Evolutionary conservation across 2,113 vertebrate species (phyloP), one percentile per base, ranked within the genome.

Genomic region (Trichechus manatus): DNA sequence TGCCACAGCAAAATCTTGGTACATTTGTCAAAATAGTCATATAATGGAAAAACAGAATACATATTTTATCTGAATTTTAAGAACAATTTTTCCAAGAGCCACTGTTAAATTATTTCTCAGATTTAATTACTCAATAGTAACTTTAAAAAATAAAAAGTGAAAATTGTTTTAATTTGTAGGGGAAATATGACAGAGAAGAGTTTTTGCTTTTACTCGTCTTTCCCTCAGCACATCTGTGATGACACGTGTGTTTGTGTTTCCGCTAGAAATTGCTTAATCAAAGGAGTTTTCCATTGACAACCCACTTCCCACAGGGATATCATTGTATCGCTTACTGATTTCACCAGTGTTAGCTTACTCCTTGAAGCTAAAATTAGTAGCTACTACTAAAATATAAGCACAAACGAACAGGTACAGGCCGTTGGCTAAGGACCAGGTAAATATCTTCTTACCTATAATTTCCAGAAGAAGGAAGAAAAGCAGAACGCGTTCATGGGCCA

Each of bases 401-500:
- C 68, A 29, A 0, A 23, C 2, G 22, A 44, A 59, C 22, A 56
- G 29, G 75, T 6, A n/a, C 25, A 88, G 47, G 33, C 14, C 61
- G 39, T 88, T 86, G 96, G 6, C 15, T 64, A 50, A 78, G 0
- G 33, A 50, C 68, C 13, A 47, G 1, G 53, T 87, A 61, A 93
- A 84, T 59, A 66, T 80, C 13, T 94, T 82, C 1, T 4, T 83
- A 31, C 1, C 23, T 31, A 33, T 44, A 64, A 5, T 64, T 86
- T 42, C 87, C 36, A 56, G 14, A 33, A 96, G 47, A 96, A 85
- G 61, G 27, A 87, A 82, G 74, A 53, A 86, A 91, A 74, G 25
- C 39, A 66, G 29, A 29, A 42, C 42, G 2, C 19, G 5, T 0
- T 89, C 7, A 0, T 9, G n/a, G 1, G 8, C 33, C 61, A 31